phyloP scores from a whole-genome alignment of 2,113 vertebrate species.

The Dipodomys spectabilis region DNA sequence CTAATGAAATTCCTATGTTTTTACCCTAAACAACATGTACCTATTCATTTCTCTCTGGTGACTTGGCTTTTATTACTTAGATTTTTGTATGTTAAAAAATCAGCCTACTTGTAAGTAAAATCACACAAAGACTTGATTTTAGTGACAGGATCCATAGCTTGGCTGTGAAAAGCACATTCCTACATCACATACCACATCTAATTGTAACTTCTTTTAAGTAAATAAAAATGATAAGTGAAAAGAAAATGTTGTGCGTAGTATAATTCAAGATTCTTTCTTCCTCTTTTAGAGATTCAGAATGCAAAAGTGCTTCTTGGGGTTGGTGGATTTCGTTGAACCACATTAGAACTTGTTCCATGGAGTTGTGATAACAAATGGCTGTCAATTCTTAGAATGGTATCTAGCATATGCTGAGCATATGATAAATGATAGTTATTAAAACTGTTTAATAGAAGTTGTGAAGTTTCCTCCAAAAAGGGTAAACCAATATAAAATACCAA shows the following conservation, averaged over 20 bases:
- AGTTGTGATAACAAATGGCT: constrained; percentile 16
- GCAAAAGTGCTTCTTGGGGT: background rate
- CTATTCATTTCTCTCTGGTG: background rate
- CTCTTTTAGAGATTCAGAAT: background rate
- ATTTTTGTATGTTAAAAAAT: constrained; percentile 35
- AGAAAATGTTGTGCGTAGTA: background rate
- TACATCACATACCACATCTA: constrained; percentile 89
- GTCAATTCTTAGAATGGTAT: background rate
- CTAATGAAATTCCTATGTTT: background rate
- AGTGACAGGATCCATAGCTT: constrained; percentile 87
- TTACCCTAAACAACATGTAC: background rate
- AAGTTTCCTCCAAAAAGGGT: constrained; percentile 52
- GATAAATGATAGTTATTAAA: constrained; percentile 66
- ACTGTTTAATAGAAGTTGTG: constrained; percentile 57
- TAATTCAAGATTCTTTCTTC: background rate
- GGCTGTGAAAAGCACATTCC: constrained; percentile 88
- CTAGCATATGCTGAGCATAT: background rate
- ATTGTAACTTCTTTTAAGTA: background rate
- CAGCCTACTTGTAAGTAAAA: constrained; percentile 62
- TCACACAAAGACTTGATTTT: constrained; percentile 84
- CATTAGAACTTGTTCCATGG: background rate
- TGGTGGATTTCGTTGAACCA: background rate
- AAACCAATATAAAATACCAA: constrained; percentile 38
- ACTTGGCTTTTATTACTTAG: constrained; percentile 29
- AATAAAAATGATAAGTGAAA: constrained; percentile 9